Conservation (phyloP, 2,797 vertebrate genomes). For the Sebastes matsubarae region DNA sequence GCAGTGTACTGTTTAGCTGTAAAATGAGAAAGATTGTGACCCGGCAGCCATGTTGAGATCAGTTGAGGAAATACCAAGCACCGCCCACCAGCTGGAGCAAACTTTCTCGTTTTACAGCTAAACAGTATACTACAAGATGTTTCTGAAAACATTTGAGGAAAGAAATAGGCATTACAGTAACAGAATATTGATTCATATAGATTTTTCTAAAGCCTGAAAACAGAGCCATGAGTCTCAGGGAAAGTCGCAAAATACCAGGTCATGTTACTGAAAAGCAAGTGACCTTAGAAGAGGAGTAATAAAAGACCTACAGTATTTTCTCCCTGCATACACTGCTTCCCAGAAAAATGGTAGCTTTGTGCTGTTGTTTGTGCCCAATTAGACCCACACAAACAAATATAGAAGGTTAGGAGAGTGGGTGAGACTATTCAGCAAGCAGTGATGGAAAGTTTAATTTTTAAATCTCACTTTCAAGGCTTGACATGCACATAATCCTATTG, state of each 20-base stretch:
- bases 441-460: not conserved
- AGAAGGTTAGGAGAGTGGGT: conserved; percentile 18
- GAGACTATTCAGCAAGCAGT: conserved; percentile 9
- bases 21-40: too few species aligned
- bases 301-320: conserved; percentile 1
- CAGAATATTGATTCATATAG: too few species aligned
- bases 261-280: not conserved
- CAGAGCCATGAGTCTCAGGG: not conserved
- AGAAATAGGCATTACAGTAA: too few species aligned
- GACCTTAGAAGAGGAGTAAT: not conserved
- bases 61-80: too few species aligned
- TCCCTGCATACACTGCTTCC: conserved; percentile 2
- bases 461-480: conserved; percentile 21
- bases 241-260: not conserved
- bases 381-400: conserved; percentile 36
- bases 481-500: conserved; percentile 26
- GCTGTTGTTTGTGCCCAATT: conserved; percentile 11
- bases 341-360: conserved; percentile 24
- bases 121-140: too few species aligned
- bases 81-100: too few species aligned
- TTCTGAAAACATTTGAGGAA: too few species aligned
- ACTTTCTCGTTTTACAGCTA: too few species aligned
- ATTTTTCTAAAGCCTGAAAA: too few species aligned
- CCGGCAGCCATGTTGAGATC: too few species aligned
- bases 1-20: too few species aligned